Conservation (phyloP, 2,797 vertebrate genomes). For the Labeo calbasu region DNA sequence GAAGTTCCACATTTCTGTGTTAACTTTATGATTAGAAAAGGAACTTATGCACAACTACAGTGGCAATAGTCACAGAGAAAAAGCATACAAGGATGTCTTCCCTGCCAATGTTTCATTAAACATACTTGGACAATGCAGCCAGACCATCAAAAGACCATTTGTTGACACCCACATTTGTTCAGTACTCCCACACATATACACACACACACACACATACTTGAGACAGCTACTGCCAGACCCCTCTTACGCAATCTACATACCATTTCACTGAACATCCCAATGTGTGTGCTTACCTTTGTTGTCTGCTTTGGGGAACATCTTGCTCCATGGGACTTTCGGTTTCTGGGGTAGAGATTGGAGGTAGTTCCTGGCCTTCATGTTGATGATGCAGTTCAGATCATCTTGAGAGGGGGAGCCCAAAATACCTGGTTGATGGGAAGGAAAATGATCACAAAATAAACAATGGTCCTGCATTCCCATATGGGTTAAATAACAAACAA, state of each 20-base stretch:
- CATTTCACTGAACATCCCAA: neutral
- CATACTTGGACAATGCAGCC: constrained; percentile 36
- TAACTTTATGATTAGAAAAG: neutral
- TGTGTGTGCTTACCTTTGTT: constrained; percentile 77
- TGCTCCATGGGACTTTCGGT: constrained; percentile 84
- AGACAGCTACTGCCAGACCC: constrained; percentile 10
- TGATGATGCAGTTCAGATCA: constrained; percentile 92
- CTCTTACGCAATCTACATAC: neutral
- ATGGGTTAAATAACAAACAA: neutral
- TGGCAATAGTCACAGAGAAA: neutral
- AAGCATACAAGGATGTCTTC: neutral
- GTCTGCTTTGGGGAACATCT: constrained; percentile 82
- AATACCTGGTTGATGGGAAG: constrained; percentile 73
- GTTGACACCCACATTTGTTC: constrained; percentile 45
- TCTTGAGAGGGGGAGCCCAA: constrained; percentile 87
- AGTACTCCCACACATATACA: constrained; percentile 46
- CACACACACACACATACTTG: neutral
- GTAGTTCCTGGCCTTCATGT: constrained; percentile 90
- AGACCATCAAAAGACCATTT: constrained; percentile 26
- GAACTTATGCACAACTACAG: neutral
- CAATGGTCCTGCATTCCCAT: neutral
- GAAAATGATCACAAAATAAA: neutral
- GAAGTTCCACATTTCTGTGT: neutral
- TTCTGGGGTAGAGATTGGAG: constrained; percentile 87
- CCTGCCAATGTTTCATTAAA: constrained; percentile 31